These are phyloP conservation scores for Microplitis manilae DNA, from an alignment of 2,888 invertebrate species.

Conservation along the genomic window DNA sequence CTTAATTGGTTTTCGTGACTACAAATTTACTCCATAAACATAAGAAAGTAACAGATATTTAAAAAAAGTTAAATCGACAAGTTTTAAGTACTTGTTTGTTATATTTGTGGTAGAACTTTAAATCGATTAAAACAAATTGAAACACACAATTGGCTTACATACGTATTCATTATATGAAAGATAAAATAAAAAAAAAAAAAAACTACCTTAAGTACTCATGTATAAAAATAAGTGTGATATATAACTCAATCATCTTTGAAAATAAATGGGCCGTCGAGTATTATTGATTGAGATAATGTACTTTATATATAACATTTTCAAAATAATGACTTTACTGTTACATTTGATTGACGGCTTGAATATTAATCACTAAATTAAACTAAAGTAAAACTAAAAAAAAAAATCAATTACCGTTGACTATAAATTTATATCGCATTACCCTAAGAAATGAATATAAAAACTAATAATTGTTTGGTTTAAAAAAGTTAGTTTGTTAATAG, in stretches of 20 bases:
- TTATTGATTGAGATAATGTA: not conserved
- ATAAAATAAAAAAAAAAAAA: not conserved
- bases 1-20: not conserved
- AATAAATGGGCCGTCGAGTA: too few species aligned
- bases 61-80: slow-evolving; percentile 13
- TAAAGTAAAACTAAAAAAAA: too few species aligned
- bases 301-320: not conserved
- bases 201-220: not conserved
- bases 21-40: not conserved
- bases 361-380: too few species aligned
- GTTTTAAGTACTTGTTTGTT: slow-evolving; percentile 15
- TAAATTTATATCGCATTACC: too few species aligned
- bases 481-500: too few species aligned
- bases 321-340: too few species aligned
- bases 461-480: too few species aligned
- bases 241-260: too few species aligned
- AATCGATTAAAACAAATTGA: slow-evolving; percentile 28
- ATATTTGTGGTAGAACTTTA: slow-evolving; percentile 1
- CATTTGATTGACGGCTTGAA: too few species aligned
- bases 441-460: too few species aligned
- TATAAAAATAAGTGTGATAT: not conserved
- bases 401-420: too few species aligned
- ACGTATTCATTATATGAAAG: slow-evolving; percentile 17
- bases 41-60: slow-evolving; percentile 4
- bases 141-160: slow-evolving; percentile 26